phyloP scores from a whole-genome alignment of 2,888 invertebrate species.

The Drosophila helvetica region DNA sequence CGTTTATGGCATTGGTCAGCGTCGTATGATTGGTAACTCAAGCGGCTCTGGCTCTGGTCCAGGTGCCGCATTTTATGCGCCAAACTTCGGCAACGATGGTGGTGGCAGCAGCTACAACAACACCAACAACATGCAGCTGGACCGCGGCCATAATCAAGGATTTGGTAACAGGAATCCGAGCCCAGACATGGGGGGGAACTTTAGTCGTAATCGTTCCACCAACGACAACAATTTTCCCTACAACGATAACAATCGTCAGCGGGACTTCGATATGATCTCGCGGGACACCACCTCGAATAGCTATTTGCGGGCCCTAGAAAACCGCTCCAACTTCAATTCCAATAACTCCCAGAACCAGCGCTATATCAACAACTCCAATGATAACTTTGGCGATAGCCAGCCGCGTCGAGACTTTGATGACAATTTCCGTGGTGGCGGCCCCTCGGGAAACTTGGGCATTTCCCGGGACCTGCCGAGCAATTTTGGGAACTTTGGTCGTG shows the following conservation, averaged over 20 bases:
- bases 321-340: slow-evolving; percentile 1
- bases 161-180: neutral
- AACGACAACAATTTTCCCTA: slow-evolving; percentile 38
- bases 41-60: slow-evolving; percentile 21
- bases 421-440: slow-evolving; percentile 27
- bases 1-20: slow-evolving; percentile 66
- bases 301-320: neutral
- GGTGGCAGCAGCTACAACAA: slow-evolving; percentile 18
- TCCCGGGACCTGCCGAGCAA: neutral
- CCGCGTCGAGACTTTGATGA: slow-evolving; percentile 23
- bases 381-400: slow-evolving; percentile 24
- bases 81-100: slow-evolving; percentile 42
- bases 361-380: slow-evolving; percentile 23
- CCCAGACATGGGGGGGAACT: neutral
- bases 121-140: neutral
- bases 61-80: slow-evolving; percentile 46
- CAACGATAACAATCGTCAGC: slow-evolving; percentile 16
- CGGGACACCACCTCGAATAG: neutral
- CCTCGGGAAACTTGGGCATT: neutral
- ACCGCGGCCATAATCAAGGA: neutral
- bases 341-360: neutral
- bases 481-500: neutral
- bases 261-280: neutral
- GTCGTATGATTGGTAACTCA: slow-evolving; percentile 29
- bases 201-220: neutral